Evolutionary conservation across 2,113 vertebrate species (phyloP), one percentile per base, ranked within the genome.

Genomic region (Colossoma macropomum): DNA sequence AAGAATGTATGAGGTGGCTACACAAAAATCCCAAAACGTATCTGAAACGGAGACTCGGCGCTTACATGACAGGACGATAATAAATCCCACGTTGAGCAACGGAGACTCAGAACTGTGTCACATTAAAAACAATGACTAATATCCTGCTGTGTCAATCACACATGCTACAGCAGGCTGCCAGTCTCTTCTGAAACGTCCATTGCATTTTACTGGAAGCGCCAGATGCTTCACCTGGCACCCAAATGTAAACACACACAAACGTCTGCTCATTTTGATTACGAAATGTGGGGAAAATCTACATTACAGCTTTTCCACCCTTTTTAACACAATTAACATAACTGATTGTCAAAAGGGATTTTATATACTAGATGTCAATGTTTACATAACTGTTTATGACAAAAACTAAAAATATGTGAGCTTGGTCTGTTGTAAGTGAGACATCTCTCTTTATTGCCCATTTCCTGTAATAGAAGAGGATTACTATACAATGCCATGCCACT

Each of bases 121-220:
- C 60, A 23, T 25, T 68, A n/a, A 73, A 74, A 69, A n/a, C 59
- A 25, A 54, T 66, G 45, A 30, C 60, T 50, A 75, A 75, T 27
- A 30, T 48, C 62, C 75, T 16, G 3, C 52, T 45, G 34, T 25
- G 52, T 50, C 16, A 41, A 50, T 63, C 65, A 48, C 52, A 77
- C n/a, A 77, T 72, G 63, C 32, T 66, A 25, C 75, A 65, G 75
- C 41, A 65, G 23, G 16, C 62, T 66, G 41, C 30, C n/a, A 17
- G 30, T 65, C 28, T 70, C 13, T 4, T 63, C 21, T 69, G 12
- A 56, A 45, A 62, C 60, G 27, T 21, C 70, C 28, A 66, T 38
- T 34, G 69, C 23, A 32, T 60, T 79, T 28, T n/a, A 32, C 60
- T 34, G 68, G 27, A 48, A 80, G 56, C n/a, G 19, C 66, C 27